These are phyloP conservation scores for Menidia beryllina DNA, from an alignment of 2,113 vertebrate genomes.

Conservation along the genomic window DNA sequence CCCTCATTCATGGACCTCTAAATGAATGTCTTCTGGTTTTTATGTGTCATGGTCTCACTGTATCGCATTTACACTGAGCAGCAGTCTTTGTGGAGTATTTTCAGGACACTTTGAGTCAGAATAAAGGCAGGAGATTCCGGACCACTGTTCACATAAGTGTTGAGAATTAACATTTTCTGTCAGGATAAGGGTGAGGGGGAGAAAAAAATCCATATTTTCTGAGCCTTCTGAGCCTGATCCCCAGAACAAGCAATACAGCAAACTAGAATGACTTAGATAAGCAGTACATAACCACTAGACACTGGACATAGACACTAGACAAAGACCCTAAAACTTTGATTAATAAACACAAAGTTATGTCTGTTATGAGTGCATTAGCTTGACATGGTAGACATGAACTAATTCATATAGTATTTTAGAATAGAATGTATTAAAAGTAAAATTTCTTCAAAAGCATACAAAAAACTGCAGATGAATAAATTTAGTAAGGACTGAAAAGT, in stretches of 20 bases:
- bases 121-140: too few relatives aligned
- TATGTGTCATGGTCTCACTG: slow-evolving; percentile 7
- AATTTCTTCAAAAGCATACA: too few relatives aligned
- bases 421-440: too few relatives aligned
- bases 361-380: neutral
- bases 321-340: slow-evolving; percentile 5
- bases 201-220: too few relatives aligned
- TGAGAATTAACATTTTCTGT: too few relatives aligned
- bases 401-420: too few relatives aligned
- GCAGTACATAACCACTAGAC: slow-evolving; percentile 4
- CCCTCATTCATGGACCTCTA: neutral
- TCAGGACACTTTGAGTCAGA: neutral
- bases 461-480: too few relatives aligned
- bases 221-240: too few relatives aligned
- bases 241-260: slow-evolving; percentile 21
- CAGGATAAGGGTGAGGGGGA: too few relatives aligned
- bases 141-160: too few relatives aligned
- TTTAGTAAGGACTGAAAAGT: too few relatives aligned
- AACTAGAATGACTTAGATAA: slow-evolving; percentile 13
- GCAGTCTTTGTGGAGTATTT: neutral
- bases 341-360: slow-evolving; percentile 1
- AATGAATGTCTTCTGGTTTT: neutral
- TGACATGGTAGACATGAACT: neutral
- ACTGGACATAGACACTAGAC: too few relatives aligned
- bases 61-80: neutral